Percentiles rank a stretch among this genome's conserved stretches.
phyloP scores from a whole-genome alignment of 2,888 invertebrate species.

The Aplocera efformata region DNA sequence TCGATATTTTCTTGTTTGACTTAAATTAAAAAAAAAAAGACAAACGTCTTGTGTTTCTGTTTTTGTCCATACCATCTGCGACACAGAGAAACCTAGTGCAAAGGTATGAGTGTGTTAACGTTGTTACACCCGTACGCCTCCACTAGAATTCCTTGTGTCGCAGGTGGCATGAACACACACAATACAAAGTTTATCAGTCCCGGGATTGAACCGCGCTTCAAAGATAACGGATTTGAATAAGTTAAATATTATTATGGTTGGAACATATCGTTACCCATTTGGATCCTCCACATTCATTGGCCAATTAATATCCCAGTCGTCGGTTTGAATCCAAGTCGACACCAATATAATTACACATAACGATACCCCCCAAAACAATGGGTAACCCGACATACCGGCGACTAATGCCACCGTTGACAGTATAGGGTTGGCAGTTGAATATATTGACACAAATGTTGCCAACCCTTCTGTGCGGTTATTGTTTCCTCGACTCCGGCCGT shows the following conservation, averaged over 20 bases:
- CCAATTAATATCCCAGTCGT: background rate
- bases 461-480: constrained; percentile 74
- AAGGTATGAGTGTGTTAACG: too few relatives aligned
- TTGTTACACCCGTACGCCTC: too few relatives aligned
- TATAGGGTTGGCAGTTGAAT: constrained; percentile 49
- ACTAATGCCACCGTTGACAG: constrained; percentile 55
- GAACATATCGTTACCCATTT: too few relatives aligned
- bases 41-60: constrained; percentile 5
- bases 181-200: too few relatives aligned
- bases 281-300: too few relatives aligned
- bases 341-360: background rate
- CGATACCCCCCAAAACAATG: constrained; percentile 28
- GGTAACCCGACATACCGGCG: constrained; percentile 38
- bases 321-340: background rate
- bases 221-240: too few relatives aligned
- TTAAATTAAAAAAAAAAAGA: constrained; percentile 7
- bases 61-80: too few relatives aligned
- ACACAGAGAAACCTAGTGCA: too few relatives aligned
- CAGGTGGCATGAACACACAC: too few relatives aligned
- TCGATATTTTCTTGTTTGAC: constrained; percentile 15
- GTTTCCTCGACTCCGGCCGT: constrained; percentile 67
- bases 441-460: constrained; percentile 66
- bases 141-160: too few relatives aligned
- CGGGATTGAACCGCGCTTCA: too few relatives aligned
- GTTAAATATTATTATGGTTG: too few relatives aligned